Evolutionary conservation across 2,113 vertebrate genomes (phyloP).

Genomic region (Haliaeetus leucogaster): DNA sequence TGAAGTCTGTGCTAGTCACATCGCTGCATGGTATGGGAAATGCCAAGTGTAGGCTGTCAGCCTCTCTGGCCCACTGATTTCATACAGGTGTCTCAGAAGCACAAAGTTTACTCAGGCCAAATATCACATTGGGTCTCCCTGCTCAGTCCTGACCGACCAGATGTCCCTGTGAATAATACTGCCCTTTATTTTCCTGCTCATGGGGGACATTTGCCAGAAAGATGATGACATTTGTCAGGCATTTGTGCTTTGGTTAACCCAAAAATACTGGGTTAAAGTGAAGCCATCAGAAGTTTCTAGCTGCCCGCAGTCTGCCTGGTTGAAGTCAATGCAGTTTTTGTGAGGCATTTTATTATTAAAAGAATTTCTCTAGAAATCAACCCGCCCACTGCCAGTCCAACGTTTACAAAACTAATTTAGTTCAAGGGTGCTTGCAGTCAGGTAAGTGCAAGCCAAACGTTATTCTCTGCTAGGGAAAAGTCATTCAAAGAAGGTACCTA

Average conservation of each 20-base stretch:
- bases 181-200: not conserved
- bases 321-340: not conserved
- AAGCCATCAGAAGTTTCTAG: not conserved
- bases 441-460: not conserved
- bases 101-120: not conserved
- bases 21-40: not conserved
- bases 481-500: not conserved
- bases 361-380: not conserved
- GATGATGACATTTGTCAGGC: not conserved
- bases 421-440: not conserved
- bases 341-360: constrained; percentile 2
- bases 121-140: not conserved
- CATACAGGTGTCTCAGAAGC: not conserved
- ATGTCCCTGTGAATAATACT: not conserved
- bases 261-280: not conserved
- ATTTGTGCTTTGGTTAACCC: not conserved
- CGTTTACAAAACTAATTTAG: not conserved
- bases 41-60: not conserved
- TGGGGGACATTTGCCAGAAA: not conserved
- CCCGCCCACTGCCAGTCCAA: not conserved
- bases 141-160: not conserved
- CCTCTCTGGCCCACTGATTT: not conserved
- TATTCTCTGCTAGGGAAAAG: not conserved
- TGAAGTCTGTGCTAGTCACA: not conserved
- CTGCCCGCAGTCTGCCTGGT: not conserved